Percentiles rank a stretch among this genome's conserved stretches.
These are phyloP conservation scores for Dendrocincla tyrannina DNA, from an alignment of 2,797 vertebrate genomes.

Conservation along the genomic window DNA sequence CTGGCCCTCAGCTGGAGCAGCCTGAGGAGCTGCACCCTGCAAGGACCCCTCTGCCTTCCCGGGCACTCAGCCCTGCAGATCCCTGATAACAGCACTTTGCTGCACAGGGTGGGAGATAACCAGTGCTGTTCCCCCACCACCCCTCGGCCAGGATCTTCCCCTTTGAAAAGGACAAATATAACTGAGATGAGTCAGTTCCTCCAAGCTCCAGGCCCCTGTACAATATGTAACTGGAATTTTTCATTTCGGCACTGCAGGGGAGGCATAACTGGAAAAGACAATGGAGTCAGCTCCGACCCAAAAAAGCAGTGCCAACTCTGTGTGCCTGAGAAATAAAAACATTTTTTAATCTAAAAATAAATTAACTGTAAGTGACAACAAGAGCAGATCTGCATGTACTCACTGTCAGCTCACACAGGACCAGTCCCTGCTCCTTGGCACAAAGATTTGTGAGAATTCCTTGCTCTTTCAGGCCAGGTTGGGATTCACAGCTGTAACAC, in stretches of 20 bases:
- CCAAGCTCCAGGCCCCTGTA: neutral
- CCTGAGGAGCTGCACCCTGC: neutral
- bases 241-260: constrained; percentile 6
- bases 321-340: constrained; percentile 12
- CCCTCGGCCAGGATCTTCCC: neutral
- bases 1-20: neutral
- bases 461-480: neutral
- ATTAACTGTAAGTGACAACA: neutral
- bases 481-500: neutral
- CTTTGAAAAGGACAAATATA: neutral
- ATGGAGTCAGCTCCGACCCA: constrained; percentile 39
- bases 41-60: neutral
- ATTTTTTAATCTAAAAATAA: constrained; percentile 46
- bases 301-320: constrained; percentile 2
- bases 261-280: constrained; percentile 39
- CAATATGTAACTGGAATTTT: neutral
- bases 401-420: neutral
- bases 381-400: neutral
- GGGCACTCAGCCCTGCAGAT: fast-evolving
- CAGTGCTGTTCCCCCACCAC: neutral
- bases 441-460: neutral
- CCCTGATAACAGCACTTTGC: neutral
- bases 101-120: neutral
- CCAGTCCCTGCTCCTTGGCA: neutral
- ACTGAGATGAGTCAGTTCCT: constrained; percentile 49